Evolutionary conservation across 2,113 vertebrate genomes (phyloP), one percentile per base, ranked within the genome.

Genomic region (Polypterus bichir): DNA sequence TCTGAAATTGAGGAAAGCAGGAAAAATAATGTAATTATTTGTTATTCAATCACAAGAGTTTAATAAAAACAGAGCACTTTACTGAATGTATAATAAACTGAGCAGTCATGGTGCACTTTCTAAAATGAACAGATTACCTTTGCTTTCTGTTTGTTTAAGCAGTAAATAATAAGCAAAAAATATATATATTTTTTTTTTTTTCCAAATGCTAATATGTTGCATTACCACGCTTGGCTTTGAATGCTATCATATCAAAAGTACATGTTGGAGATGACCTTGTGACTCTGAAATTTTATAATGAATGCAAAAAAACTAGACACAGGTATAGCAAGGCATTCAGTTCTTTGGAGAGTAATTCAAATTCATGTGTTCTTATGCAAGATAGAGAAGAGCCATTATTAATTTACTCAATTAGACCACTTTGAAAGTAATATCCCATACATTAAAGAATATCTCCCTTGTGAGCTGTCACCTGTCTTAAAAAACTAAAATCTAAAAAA

Each of bases 331-430:
- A 62, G 65, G 64, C 58, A 77, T 72, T 72, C 68, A 80, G 56
- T 75, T 81, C 79, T 83, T 81, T 61, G 72, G 79, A 83, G 80
- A 73, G 69, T 65, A 47, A 78, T 81, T 79, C 64, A 71, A 74
- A 86, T 79, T 76, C 64, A 81, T 80, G 86, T 83, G 68, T 81
- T 76, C 74, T 70, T 82, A 60, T 3, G 77, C 64, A 61, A 78
- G 63, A 60, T 51, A 76, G 61, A 7, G 61, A 66, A 76, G 68
- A 57, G 59, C 57, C 62, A 60, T 82, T 84, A 84, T 86, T 88
- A 86, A 89, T 87, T 88, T 82, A 83, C 78, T 70, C 75, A 87
- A 87, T 86, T 89, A 86, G 73, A 81, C 46, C 72, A 76, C 71
- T 81, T 77, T 79, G 79, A 84, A 86, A 82, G 82, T 73, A 81